Evolutionary conservation across 2,113 vertebrate species (phyloP).

Genomic region (Alectura lathami): DNA sequence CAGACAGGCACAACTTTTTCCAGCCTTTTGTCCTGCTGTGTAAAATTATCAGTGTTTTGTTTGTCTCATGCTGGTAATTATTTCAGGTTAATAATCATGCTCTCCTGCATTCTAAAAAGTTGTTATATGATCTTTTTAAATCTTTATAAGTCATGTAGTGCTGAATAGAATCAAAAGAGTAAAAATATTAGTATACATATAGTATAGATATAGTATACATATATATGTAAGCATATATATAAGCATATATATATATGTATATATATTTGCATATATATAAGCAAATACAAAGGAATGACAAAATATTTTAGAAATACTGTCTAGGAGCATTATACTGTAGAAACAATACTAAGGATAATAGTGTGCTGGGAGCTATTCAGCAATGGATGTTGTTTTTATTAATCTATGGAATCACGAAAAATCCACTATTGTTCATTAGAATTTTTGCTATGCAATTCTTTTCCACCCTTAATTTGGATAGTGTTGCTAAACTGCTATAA

Average conservation of each 20-base stretch:
- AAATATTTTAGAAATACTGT: not conserved
- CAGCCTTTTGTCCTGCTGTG: not conserved
- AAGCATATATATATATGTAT: no score
- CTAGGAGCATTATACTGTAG: not conserved
- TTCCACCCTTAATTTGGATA: not conserved
- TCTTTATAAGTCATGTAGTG: not conserved
- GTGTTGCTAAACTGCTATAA: not conserved
- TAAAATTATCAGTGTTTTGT: not conserved
- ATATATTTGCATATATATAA: no score
- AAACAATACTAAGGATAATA: not conserved
- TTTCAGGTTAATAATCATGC: not conserved
- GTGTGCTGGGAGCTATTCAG: not conserved
- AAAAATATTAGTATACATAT: not conserved
- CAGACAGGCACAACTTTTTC: not conserved
- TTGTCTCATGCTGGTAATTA: not conserved
- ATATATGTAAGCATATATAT: no score
- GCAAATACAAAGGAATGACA: not conserved
- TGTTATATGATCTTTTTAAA: not conserved
- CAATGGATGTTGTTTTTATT: not conserved
- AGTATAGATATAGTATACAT: no score
- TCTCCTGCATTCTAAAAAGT: not conserved
- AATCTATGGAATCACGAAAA: not conserved
- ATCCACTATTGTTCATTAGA: not conserved
- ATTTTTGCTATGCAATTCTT: not conserved
- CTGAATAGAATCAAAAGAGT: not conserved